These are phyloP conservation scores for Chironomus riparius DNA, from an alignment of 2,888 invertebrate species.

Conservation along the genomic window DNA sequence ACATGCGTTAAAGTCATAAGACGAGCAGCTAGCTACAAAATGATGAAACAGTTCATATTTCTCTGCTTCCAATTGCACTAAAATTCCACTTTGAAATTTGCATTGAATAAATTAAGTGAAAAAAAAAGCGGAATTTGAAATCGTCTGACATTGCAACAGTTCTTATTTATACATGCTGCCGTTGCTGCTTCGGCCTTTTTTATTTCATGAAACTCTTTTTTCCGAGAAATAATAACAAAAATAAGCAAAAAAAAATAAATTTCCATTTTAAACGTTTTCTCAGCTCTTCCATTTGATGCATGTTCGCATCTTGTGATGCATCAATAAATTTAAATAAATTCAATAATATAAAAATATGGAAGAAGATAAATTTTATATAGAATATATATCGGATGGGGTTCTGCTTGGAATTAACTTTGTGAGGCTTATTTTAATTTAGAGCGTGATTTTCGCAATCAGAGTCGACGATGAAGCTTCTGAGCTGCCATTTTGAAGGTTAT, in stretches of 20 bases:
- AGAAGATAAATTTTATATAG: no score
- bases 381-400: background rate
- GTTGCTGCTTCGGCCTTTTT: background rate
- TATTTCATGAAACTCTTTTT: background rate
- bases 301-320: background rate
- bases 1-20: background rate
- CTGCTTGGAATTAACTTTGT: background rate
- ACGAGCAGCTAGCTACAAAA: background rate
- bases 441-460: background rate
- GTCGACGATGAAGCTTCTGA: no score
- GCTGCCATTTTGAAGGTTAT: no score
- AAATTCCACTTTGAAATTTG: constrained; percentile 24
- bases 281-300: constrained; percentile 13
- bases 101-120: constrained; percentile 27
- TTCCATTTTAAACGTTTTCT: constrained; percentile 27
- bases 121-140: constrained; percentile 23
- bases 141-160: constrained; percentile 27
- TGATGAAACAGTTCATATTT: constrained; percentile 26
- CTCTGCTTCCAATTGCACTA: constrained; percentile 16
- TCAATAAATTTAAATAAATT: constrained; percentile 21
- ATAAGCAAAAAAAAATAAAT: background rate
- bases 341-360: background rate
- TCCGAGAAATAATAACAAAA: background rate
- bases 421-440: background rate
- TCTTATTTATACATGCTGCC: background rate